Percentiles rank a stretch among this genome's conserved stretches.
These are phyloP conservation scores for Solenopsis invicta DNA, from an alignment of 1,140 invertebrate genomes.

Conservation along the genomic window DNA sequence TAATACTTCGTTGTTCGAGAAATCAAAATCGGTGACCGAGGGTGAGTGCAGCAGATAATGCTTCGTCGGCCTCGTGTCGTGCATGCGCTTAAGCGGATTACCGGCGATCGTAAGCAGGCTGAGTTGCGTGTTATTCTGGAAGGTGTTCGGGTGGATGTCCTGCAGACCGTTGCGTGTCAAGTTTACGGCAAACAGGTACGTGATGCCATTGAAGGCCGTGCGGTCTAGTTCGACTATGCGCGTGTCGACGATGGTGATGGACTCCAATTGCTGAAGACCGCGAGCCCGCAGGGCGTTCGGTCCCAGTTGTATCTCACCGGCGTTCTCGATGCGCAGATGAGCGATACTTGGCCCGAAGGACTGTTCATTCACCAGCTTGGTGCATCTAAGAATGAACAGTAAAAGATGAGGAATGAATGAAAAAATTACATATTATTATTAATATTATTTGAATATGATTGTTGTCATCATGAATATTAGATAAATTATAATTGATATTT, in stretches of 20 bases:
- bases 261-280: slow-evolving; percentile 83
- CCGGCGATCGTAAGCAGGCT: slow-evolving; percentile 90
- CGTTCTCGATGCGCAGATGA: slow-evolving; percentile 81
- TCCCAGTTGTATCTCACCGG: slow-evolving; percentile 79
- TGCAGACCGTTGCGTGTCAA: slow-evolving; percentile 89
- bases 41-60: slow-evolving; percentile 88
- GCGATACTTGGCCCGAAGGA: slow-evolving; percentile 80
- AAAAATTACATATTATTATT: neutral
- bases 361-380: slow-evolving; percentile 81
- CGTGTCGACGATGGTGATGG: slow-evolving; percentile 84
- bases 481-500: neutral
- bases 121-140: slow-evolving; percentile 89
- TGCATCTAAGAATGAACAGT: slow-evolving; percentile 76
- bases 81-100: slow-evolving; percentile 89
- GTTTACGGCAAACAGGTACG: slow-evolving; percentile 90
- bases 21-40: slow-evolving; percentile 89
- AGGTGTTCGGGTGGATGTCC: slow-evolving; percentile 89
- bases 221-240: slow-evolving; percentile 82
- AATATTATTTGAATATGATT: neutral
- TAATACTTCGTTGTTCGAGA: slow-evolving; percentile 89
- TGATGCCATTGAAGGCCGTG: slow-evolving; percentile 89
- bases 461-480: neutral
- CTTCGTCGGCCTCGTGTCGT: slow-evolving; percentile 79
- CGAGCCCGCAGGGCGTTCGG: slow-evolving; percentile 78
- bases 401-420: neutral